Base-by-base conservation (phyloP, 2,113 vertebrate species). In the Psilopsiagon aymara region DNA sequence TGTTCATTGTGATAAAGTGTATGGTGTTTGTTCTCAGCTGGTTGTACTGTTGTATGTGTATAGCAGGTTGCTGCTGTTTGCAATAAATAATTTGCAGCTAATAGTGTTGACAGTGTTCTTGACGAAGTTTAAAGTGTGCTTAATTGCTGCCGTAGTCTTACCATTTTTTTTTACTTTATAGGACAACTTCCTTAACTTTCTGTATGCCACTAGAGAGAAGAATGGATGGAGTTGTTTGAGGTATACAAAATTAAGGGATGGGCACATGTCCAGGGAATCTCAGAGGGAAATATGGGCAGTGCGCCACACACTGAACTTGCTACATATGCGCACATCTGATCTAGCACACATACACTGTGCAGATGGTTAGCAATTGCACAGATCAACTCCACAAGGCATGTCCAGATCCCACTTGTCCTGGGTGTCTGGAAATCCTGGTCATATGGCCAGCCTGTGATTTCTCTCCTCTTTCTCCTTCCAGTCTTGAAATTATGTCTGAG, bases 241-340 rank as follows among this genome's bases (percentile, higher is more conserved):
- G 80, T 93, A 53, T 63, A 46, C 24, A 67, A 86, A 84, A 88
- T 71, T 75, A 71, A 60, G 51, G 60, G 69, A 79, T 89, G 70
- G 91, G 94, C 95, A 66, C 18, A 23, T 24, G 37, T 92, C 93
- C 91, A 92, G 74, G 77, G 91, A 82, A 89, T 92, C 81, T 92
- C 86, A 95, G 62, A 92, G 47, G 86, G 84, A 92, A 94, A 79
- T 60, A 70, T 3, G 57, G 93, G 93, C 89, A 55, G 13, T 57
- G 57, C 84, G 96, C 94, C 94, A 92, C 60, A 24, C 77, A 52
- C 66, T 87, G 83, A 91, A 71, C 66, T 96, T 89, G 91, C 77
- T 94, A 73, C 91, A 86, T 89, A 89, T 86, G 88, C 31, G 4
- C 74, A 87, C 91, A 94, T 95, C 93, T 71, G 89, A 95, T 96